A percentile compares a stretch with the other conserved stretches of the same genome.
phyloP scores from a whole-genome alignment of 2,113 vertebrate genomes.

The Ageneiosus marmoratus region DNA sequence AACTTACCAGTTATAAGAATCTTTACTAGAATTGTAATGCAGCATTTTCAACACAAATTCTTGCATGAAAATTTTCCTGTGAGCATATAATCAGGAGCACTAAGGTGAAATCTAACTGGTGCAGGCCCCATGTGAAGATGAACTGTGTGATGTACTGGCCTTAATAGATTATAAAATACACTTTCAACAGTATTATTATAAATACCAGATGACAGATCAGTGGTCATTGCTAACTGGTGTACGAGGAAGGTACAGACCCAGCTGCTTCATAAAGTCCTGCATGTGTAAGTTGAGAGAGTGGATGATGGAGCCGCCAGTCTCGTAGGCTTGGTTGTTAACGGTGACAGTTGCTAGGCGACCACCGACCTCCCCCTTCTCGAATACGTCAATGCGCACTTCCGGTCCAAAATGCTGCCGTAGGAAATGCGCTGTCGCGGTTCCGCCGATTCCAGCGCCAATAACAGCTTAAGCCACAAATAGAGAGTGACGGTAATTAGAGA shows the following conservation, averaged over 20 bases:
- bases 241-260: slow-evolving; percentile 78
- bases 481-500: background rate
- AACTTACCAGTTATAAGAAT: background rate
- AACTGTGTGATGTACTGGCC: background rate
- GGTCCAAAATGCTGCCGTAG: slow-evolving; percentile 94
- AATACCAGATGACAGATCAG: background rate
- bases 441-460: slow-evolving; percentile 90
- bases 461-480: slow-evolving; percentile 75
- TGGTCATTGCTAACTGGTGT: background rate
- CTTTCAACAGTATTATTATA: background rate
- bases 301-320: slow-evolving; percentile 89
- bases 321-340: slow-evolving; percentile 91
- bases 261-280: slow-evolving; percentile 93
- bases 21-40: background rate
- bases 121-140: background rate
- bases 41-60: background rate
- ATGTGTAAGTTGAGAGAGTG: slow-evolving; percentile 95
- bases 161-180: background rate
- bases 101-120: background rate
- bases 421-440: slow-evolving; percentile 88
- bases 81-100: background rate
- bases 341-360: slow-evolving; percentile 91
- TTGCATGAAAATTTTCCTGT: background rate
- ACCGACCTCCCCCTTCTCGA: slow-evolving; percentile 83
- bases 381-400: slow-evolving; percentile 90